phyloP scores from a whole-genome alignment of 2,797 vertebrate genomes.

The Mus spretus region DNA sequence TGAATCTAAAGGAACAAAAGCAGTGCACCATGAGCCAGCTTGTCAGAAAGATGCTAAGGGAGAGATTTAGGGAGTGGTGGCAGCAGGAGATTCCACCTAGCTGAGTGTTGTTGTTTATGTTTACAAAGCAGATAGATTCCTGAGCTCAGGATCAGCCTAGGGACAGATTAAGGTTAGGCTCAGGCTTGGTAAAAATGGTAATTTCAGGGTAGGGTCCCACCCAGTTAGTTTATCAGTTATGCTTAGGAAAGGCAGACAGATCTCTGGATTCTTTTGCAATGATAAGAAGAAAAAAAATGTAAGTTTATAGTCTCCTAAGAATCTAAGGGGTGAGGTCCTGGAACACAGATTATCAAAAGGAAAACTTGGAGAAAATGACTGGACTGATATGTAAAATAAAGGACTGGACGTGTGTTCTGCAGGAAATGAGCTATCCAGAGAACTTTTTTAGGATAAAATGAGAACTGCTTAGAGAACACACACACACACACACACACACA shows the following conservation, averaged over 20 bases:
- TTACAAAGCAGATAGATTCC: not conserved
- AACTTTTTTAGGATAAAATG: too few species aligned
- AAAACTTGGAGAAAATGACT: not conserved
- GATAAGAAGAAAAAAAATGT: not conserved
- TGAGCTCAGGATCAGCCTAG: not conserved
- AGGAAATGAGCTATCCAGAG: too few species aligned
- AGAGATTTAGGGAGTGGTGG: not conserved
- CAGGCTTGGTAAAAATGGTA: not conserved
- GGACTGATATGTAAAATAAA: not conserved
- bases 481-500: not conserved
- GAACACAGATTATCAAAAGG: not conserved
- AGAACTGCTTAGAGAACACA: not conserved
- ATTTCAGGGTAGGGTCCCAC: not conserved
- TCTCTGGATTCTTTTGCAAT: too few species aligned
- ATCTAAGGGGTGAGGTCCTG: not conserved
- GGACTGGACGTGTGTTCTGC: not conserved
- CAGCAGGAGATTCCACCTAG: not conserved
- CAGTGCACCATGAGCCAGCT: not conserved
- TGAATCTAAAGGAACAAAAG: not conserved
- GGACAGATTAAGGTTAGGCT: not conserved
- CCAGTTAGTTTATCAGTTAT: not conserved
- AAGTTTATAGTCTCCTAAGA: not conserved
- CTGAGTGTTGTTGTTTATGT: not conserved
- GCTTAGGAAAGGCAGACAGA: not conserved
- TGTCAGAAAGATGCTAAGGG: not conserved